Conservation (phyloP, 2,113 vertebrate species). For the Pogona vitticeps region DNA sequence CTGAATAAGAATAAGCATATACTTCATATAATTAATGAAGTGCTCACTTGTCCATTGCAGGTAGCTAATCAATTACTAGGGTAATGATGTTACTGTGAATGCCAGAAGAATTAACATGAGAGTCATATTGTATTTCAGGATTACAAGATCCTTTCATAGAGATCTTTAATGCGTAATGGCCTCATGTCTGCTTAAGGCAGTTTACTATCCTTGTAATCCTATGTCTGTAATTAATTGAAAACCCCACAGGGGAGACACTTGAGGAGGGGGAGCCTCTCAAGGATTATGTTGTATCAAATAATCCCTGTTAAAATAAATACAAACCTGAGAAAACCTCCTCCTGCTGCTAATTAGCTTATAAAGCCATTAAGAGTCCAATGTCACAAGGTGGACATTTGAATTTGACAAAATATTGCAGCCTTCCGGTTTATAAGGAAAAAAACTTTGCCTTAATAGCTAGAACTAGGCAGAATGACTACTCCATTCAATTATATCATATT, state of each 20-base stretch:
- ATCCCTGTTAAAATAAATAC: conserved; percentile 57
- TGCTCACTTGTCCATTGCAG: not conserved
- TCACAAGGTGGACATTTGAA: not conserved
- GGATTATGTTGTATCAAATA: conserved; percentile 48
- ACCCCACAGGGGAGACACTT: not conserved
- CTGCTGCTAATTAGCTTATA: conserved; percentile 15
- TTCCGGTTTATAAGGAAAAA: not conserved
- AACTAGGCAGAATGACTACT: not conserved
- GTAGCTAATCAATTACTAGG: conserved; percentile 15
- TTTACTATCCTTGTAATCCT: conserved; percentile 26
- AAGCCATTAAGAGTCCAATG: not conserved
- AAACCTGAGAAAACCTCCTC: conserved; percentile 40
- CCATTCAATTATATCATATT: not conserved
- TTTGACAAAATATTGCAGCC: not conserved
- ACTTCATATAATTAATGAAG: not conserved
- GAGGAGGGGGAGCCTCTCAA: conserved; percentile 22
- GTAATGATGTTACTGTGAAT: conserved; percentile 12
- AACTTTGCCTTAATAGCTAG: conserved; percentile 27
- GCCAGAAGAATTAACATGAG: conserved; percentile 13
- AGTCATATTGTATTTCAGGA: not conserved
- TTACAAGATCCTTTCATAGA: conserved; percentile 30
- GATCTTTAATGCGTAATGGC: not conserved
- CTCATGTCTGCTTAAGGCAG: conserved; percentile 24
- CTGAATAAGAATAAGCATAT: not conserved
- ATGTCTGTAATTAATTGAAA: conserved; percentile 45